Evolutionary conservation across 2,888 invertebrate genomes (phyloP).

Genomic region (Charanyca ferruginea): DNA sequence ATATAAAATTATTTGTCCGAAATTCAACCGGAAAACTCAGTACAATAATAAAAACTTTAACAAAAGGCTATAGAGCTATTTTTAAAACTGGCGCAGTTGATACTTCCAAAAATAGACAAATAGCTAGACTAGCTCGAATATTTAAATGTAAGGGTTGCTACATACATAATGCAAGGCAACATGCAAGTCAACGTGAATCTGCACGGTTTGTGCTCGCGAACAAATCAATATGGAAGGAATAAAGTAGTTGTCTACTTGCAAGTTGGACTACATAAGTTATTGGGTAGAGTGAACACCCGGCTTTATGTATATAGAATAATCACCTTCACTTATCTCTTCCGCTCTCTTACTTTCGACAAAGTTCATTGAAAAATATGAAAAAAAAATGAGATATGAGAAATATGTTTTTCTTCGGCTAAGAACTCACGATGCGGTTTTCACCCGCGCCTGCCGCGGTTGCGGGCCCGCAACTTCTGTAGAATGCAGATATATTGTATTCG

Average conservation of each 20-base stretch:
- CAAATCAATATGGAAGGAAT: conserved; percentile 39
- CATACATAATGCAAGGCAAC: conserved; percentile 38
- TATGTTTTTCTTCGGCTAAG: no score
- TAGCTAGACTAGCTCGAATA: conserved; percentile 1
- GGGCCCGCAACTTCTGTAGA: no score
- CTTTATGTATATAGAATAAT: not conserved
- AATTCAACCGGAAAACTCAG: not conserved
- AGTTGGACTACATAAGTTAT: not conserved
- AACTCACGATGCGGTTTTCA: no score
- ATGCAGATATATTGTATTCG: no score
- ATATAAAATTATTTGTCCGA: no score
- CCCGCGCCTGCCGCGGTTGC: no score
- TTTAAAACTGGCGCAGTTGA: not conserved
- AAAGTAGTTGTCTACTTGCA: conserved; percentile 9
- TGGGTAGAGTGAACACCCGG: not conserved
- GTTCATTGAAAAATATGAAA: no score
- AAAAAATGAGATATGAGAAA: no score
- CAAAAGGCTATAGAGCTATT: not conserved
- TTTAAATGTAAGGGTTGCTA: conserved; percentile 12
- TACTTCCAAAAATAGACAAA: not conserved
- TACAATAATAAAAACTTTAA: conserved; percentile 1
- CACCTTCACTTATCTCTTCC: no score
- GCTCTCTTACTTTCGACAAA: no score
- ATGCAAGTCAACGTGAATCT: conserved; percentile 36
- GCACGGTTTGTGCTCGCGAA: not conserved